Conservation (phyloP, 2,888 invertebrate species). For the Tyria jacobaeae region DNA sequence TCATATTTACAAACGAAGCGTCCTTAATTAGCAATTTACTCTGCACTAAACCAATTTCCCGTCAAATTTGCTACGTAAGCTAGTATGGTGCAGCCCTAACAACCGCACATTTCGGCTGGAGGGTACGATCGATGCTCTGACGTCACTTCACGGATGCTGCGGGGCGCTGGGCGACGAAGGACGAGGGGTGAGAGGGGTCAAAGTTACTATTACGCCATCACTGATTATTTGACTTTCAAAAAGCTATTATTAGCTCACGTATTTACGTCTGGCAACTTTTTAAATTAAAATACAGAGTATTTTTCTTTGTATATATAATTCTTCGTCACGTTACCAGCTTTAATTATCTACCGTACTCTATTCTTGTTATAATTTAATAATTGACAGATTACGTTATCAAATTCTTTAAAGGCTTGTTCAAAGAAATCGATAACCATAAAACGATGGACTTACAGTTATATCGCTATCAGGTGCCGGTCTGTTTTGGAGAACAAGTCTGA, state of each 20-base stretch:
- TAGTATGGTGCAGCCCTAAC: conserved; percentile 55
- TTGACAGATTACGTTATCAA: conserved; percentile 23
- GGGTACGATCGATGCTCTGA: conserved; percentile 79
- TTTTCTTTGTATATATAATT: conserved; percentile 42
- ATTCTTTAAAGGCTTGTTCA: too few species aligned
- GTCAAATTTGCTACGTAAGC: conserved; percentile 43
- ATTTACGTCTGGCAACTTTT: conserved; percentile 50
- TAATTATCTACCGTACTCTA: conserved; percentile 31
- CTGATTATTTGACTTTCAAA: conserved; percentile 66
- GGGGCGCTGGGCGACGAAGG: conserved; percentile 49
- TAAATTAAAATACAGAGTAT: conserved; percentile 53
- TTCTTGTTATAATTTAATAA: conserved; percentile 15
- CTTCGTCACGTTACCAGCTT: conserved; percentile 19
- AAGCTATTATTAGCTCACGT: conserved; percentile 65
- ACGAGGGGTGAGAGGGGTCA: conserved; percentile 39
- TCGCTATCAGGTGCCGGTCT: too few species aligned
- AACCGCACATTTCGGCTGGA: conserved; percentile 65
- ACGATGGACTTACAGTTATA: too few species aligned
- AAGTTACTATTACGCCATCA: conserved; percentile 57
- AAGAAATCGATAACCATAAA: too few species aligned
- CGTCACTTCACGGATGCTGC: conserved; percentile 77
- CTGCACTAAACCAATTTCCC: conserved; percentile 43
- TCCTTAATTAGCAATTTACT: conserved; percentile 38
- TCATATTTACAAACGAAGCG: conserved; percentile 9
- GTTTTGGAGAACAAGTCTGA: neutral